phyloP scores from a whole-genome alignment of 2,797 vertebrate species.

The Epinephelus malabaricus region DNA sequence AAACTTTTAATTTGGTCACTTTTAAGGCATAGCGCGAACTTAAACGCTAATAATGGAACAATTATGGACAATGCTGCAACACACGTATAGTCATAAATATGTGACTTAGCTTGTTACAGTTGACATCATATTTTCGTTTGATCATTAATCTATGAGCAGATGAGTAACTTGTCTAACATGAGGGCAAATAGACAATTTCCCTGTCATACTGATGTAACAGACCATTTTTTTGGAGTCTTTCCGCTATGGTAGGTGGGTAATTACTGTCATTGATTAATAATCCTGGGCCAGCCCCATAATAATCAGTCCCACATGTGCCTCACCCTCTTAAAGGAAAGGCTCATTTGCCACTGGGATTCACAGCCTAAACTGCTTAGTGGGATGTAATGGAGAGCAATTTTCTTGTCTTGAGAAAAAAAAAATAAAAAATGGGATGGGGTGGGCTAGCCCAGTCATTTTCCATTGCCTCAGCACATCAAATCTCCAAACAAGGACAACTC shows the following conservation, averaged over 20 bases:
- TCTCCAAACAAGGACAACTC: constrained; percentile 73
- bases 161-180: constrained; percentile 74
- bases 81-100: constrained; percentile 26
- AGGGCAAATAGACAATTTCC: constrained; percentile 80
- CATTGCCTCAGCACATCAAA: constrained; percentile 74
- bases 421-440: constrained; percentile 54
- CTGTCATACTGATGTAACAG: constrained; percentile 77
- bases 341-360: constrained; percentile 83
- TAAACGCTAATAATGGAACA: constrained; percentile 12
- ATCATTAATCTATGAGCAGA: constrained; percentile 70
- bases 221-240: constrained; percentile 71
- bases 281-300: constrained; percentile 76
- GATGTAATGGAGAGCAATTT: constrained; percentile 86
- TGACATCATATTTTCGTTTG: constrained; percentile 59
- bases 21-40: neutral
- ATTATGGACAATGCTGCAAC: constrained; percentile 15
- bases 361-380: constrained; percentile 81
- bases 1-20: neutral
- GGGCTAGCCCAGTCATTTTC: constrained; percentile 73
- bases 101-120: constrained; percentile 37
- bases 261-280: constrained; percentile 89
- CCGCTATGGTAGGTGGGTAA: constrained; percentile 82
- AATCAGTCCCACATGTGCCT: constrained; percentile 88
- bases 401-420: constrained; percentile 77
- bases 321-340: constrained; percentile 77